A percentile compares a stretch with the other conserved stretches of the same genome.
These are phyloP conservation scores for Lithophane leautieri DNA, from an alignment of 2,888 invertebrate species.

Conservation along the genomic window DNA sequence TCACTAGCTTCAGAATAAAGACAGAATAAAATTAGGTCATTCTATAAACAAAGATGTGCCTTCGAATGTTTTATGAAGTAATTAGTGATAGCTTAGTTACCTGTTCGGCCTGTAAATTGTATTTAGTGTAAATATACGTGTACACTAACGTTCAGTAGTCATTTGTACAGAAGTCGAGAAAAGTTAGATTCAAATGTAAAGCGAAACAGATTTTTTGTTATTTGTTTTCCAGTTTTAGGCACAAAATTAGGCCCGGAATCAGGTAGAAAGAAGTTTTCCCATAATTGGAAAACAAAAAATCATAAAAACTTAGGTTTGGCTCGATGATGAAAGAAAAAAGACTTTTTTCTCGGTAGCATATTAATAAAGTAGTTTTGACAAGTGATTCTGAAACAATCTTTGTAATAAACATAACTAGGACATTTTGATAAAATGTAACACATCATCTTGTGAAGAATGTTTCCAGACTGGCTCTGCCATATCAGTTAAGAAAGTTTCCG, in stretches of 20 bases:
- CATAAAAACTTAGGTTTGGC: background rate
- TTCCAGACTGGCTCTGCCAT: constrained; percentile 52
- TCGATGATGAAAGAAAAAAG: constrained; percentile 23
- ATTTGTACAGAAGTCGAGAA: constrained; percentile 45
- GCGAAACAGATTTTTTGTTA: background rate
- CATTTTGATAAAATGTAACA: constrained; percentile 62
- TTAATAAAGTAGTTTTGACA: constrained; percentile 57
- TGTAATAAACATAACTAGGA: constrained; percentile 53
- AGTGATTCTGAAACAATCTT: constrained; percentile 56
- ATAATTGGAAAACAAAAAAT: constrained; percentile 26
- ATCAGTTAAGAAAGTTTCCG: constrained; percentile 47
- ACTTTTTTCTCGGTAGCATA: constrained; percentile 40
- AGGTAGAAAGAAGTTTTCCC: background rate
- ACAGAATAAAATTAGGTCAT: constrained; percentile 78
- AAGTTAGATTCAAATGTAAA: constrained; percentile 10
- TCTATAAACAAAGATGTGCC: constrained; percentile 88
- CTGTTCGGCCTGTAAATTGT: constrained; percentile 81
- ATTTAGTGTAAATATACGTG: constrained; percentile 73
- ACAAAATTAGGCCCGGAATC: constrained; percentile 12
- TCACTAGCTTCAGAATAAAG: constrained; percentile 60
- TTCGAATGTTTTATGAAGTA: constrained; percentile 86
- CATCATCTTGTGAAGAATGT: constrained; percentile 46
- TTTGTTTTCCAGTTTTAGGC: constrained; percentile 15
- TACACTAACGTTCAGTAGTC: constrained; percentile 63
- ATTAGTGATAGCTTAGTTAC: constrained; percentile 81